Evolutionary conservation across 2,113 vertebrate species (phyloP), one percentile per base, ranked within the genome.

Genomic region (Regulus satrapa): DNA sequence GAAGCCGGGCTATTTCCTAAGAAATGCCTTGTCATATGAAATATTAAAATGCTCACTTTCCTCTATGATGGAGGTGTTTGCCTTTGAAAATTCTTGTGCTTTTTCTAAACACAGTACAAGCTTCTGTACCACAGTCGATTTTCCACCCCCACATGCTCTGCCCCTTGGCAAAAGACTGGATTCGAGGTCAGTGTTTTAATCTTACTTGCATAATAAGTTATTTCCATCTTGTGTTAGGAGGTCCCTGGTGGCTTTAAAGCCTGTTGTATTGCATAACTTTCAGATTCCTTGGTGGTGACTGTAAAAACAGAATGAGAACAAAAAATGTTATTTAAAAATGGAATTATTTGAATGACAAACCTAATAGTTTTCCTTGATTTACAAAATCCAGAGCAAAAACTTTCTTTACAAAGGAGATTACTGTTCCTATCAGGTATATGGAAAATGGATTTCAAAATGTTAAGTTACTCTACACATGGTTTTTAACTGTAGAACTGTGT

Each of bases 111-210:
- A 40, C 52, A 48, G 75, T 63, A 49, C 24, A 74, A 48, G 23
- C 43, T 68, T 86, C 52, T 84, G 48, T 86, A 82, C 69, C 48
- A 69, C 41, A 54, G 59, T 8, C 88, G 72, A 63, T 92, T 92
- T 94, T 86, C 86, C 72, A 90, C 85, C 77, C 84, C 29, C 69
- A 2, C 66, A 19, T 51, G 28, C 26, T 5, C 43, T 91, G 69
- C 62, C 88, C 89, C 88, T 92, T 92, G 94, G 89, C 90, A 87
- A 82, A 90, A 85, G 73, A 58, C 73, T 76, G 91, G 29, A 83
- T 89, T 90, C 90, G 88, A 73, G 95, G 95, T 97, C 88, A 89
- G 40, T 16, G 72, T 95, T 94, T 80, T 93, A 96, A 94, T 90
- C 72, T 62, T 69, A 74, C 69, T 97, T 93, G 71, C 64, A 74